Conservation (phyloP, 1,140 invertebrate genomes). For the Calliphora vicina region DNA sequence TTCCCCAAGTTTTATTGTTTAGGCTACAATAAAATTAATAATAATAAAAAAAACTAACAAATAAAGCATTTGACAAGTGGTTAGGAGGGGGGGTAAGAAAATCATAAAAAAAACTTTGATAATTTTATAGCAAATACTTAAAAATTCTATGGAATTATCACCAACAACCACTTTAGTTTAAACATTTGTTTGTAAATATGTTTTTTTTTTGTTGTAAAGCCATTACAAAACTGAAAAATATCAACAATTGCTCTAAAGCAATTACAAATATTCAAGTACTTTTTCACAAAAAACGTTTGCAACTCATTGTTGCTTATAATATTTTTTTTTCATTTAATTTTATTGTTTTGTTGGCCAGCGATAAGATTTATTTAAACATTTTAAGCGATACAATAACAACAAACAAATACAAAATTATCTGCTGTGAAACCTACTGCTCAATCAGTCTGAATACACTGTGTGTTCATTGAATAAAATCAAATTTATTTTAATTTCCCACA, state of each 20-base stretch:
- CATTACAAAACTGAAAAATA: not conserved
- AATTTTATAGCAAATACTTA: not conserved
- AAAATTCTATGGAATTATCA: not conserved
- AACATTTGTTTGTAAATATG: not conserved
- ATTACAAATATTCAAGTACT: not conserved
- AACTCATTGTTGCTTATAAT: not conserved
- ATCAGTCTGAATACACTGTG: too few species aligned
- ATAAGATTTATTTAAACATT: slow-evolving; percentile 3
- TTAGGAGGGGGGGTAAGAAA: not conserved
- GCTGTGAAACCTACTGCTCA: not conserved
- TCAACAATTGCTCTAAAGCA: not conserved
- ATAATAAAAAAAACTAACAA: not conserved
- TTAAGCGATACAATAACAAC: not conserved
- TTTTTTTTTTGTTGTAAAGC: not conserved
- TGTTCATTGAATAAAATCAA: too few species aligned
- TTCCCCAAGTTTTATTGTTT: not conserved
- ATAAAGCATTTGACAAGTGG: not conserved
- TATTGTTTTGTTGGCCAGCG: not conserved
- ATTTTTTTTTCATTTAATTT: not conserved
- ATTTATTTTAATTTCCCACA: too few species aligned
- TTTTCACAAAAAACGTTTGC: not conserved
- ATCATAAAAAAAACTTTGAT: not conserved
- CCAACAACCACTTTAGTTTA: not conserved
- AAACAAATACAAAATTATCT: not conserved
- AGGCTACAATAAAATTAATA: not conserved